Evolutionary conservation across 2,888 invertebrate genomes (phyloP), one percentile per base, ranked within the genome.

Genomic region (Lasius fuliginosus): DNA sequence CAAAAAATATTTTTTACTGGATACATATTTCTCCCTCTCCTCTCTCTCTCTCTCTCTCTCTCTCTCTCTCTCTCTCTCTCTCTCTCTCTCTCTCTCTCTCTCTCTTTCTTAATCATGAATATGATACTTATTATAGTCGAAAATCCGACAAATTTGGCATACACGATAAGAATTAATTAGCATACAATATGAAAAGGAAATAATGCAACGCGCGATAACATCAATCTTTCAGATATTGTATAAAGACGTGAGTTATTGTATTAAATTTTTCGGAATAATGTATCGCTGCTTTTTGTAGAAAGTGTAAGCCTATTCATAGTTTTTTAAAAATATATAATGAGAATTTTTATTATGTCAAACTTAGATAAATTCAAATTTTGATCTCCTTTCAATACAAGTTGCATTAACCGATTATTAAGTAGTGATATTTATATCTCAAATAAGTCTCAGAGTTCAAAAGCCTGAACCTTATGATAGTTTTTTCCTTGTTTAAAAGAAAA

Each of bases 211-310:
- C 3, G 2, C 1, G 4, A 68, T 77, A 68, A 56, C 18, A 30
- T 12, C 0, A 36, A 67, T 67, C 12, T 40, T 40, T 27, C 11
- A 30, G 9, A 11, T 53, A 40, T 36, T 49, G n/a, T 33, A 0
- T 8, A 58, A 1, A 18, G 0, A 1, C n/a, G 1, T 4, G 9
- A 30, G 5, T 40, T 12, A 49, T 18, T 15, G 49, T 30, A 12
- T 23, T 33, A 33, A 33, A 33, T 33, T 33, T 64, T 64, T 56
- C 9, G 1, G 1, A 27, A 56, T 67, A 67, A 76, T 3, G 0
- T 67, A 33, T 49, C n/a, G 3, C 53, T 46, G 18, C 49, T 75
- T 36, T 15, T 76, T 75, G 9, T 36, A 8, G 11, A 65, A 65
- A 64, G 5, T 23, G 1, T 3, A 56, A 33, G 3, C 27, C 4